Evolutionary conservation across 2,888 invertebrate species (phyloP).

Genomic region (Chloromyia formosa): DNA sequence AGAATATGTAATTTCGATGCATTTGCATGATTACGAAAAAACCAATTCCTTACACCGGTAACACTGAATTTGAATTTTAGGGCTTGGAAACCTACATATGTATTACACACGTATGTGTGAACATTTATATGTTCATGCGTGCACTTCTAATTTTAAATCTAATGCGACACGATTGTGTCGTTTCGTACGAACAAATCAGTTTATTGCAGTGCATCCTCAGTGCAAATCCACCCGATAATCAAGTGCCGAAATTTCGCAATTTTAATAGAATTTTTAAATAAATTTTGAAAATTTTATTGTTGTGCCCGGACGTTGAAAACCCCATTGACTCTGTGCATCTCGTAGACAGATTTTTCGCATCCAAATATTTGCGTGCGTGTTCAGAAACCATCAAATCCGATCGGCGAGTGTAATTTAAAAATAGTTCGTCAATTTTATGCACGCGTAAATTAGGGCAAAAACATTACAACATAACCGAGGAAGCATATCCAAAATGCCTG

Average conservation of each 20-base stretch:
- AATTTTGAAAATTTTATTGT: slow-evolving; percentile 3
- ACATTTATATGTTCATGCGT: slow-evolving; percentile 10
- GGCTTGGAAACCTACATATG: not conserved
- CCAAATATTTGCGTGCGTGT: not conserved
- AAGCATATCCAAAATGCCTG: slow-evolving; percentile 25
- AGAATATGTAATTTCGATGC: no score
- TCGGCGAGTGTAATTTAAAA: not conserved
- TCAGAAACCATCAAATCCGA: not conserved
- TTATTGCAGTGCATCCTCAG: slow-evolving; percentile 7
- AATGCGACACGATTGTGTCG: slow-evolving; percentile 13
- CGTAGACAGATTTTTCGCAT: not conserved
- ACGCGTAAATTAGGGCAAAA: slow-evolving; percentile 28
- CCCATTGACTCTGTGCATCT: not conserved
- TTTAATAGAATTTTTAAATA: not conserved
- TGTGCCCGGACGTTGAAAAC: not conserved
- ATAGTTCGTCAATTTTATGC: slow-evolving; percentile 2
- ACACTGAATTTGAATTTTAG: not conserved
- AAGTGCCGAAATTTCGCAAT: not conserved
- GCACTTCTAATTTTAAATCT: slow-evolving; percentile 21
- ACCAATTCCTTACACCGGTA: no score
- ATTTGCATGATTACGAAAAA: no score
- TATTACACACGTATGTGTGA: not conserved
- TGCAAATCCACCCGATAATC: not conserved
- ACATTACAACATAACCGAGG: no score
- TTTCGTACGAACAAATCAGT: slow-evolving; percentile 24